phyloP scores from a whole-genome alignment of 2,797 vertebrate species.

The Borostomias antarcticus region DNA sequence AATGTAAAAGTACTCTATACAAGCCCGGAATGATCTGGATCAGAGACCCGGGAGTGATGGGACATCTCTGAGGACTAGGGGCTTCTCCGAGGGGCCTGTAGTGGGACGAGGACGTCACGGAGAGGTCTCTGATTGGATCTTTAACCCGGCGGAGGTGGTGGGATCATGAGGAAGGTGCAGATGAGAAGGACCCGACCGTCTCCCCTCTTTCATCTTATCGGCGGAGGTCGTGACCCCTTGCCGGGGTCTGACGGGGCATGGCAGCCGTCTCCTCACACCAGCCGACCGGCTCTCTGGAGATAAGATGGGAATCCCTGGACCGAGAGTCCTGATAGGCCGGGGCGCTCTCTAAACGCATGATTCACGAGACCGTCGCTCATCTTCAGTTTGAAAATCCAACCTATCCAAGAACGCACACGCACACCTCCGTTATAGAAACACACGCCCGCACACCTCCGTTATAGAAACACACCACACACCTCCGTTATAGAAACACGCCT shows the following conservation, averaged over 20 bases:
- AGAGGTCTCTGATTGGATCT: not conserved
- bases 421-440: too few relatives aligned
- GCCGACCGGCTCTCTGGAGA: slow-evolving; percentile 16
- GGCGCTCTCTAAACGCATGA: not conserved
- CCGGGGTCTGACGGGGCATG: slow-evolving; percentile 24
- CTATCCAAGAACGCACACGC: not conserved
- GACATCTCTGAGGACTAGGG: too few relatives aligned
- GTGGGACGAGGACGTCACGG: not conserved
- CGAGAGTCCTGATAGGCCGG: not conserved
- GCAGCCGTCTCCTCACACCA: slow-evolving; percentile 20
- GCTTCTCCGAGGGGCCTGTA: not conserved
- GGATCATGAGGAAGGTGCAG: slow-evolving; percentile 11
- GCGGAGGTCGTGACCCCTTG: slow-evolving; percentile 40
- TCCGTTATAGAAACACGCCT: too few relatives aligned
- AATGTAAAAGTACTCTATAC: not conserved
- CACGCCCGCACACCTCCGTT: too few relatives aligned
- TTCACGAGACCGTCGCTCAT: slow-evolving; percentile 8
- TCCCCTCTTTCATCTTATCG: slow-evolving; percentile 64
- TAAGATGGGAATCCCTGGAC: slow-evolving; percentile 18
- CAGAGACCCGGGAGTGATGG: too few relatives aligned
- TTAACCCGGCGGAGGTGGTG: slow-evolving; percentile 8
- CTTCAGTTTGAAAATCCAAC: not conserved
- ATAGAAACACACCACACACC: too few relatives aligned
- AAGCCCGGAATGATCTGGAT: not conserved
- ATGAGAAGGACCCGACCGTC: slow-evolving; percentile 14